A percentile compares a stretch with the other conserved stretches of the same genome.
Evolutionary conservation across 1,140 invertebrate genomes (phyloP).

Genomic region (Ceratina australensis): DNA sequence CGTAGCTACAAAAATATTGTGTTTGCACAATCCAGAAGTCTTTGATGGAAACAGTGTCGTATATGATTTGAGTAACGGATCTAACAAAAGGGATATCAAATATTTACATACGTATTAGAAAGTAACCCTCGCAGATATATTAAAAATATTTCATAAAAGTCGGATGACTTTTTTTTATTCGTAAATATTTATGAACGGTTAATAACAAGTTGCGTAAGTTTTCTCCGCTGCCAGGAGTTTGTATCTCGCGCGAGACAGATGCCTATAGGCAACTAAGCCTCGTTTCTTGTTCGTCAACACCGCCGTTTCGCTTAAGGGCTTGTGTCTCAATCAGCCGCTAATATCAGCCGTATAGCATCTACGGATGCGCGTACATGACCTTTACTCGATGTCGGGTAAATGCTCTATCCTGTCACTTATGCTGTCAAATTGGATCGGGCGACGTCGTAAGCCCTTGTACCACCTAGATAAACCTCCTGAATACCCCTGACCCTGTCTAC

Average conservation of each 20-base stretch:
- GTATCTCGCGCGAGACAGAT: no score
- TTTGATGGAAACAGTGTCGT: no score
- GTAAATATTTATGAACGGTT: no score
- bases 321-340: constrained; percentile 38
- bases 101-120: no score
- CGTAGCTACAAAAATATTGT: constrained; percentile 11
- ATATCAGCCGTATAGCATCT: constrained; percentile 33
- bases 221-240: no score
- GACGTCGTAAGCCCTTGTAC: constrained; percentile 50
- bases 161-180: no score
- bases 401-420: constrained; percentile 50
- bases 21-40: neutral
- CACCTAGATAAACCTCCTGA: constrained; percentile 48
- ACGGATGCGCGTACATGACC: constrained; percentile 26
- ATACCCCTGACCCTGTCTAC: constrained; percentile 10
- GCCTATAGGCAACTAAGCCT: neutral
- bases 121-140: no score
- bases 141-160: no score
- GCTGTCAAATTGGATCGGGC: constrained; percentile 52
- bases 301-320: constrained; percentile 14
- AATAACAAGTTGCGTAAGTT: no score
- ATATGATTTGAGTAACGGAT: no score
- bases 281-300: constrained; percentile 14
- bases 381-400: constrained; percentile 49
- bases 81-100: no score